Base-by-base conservation (phyloP, 2,888 invertebrate genomes). In the Pasiphila rectangulata region DNA sequence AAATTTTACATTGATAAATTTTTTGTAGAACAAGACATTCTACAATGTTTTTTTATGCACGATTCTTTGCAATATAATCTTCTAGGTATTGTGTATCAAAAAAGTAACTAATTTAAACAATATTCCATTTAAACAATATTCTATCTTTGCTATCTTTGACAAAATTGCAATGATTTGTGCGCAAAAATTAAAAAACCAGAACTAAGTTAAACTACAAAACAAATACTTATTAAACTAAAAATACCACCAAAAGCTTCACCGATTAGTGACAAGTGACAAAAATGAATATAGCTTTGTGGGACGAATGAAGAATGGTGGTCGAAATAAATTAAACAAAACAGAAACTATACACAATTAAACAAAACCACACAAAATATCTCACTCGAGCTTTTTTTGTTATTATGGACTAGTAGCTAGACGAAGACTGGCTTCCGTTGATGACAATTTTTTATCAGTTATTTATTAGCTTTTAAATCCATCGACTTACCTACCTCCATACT, bases 171-270 rank as follows among this genome's bases (percentile, higher is more conserved):
- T 45, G 44, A 43, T 53, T 54, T 46, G 48, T 53, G 51, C 39
- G 23, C 21, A 23, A 15, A 38, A 24, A 35, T 24, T 29, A 9
- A 42, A 45, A 20, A 45, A n/a, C n/a, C 38, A 49, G 42, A 49
- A 49, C 15, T 30, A 45, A 42, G 40, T n/a, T 2, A 17, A 6
- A 27, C 5, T 13, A 10, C 19, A 40, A 46, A 42, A 27, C 7
- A 44, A 39, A 46, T n/a, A n/a, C n/a, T n/a, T n/a, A n/a, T 29
- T 23, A 34, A 34, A 47, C 32, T 27, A 50, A 45, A n/a, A n/a
- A 54, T 41, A 48, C 51, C 57, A 52, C 49, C 54, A 42, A 50
- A 56, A 52, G 51, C 57, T 42, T 25, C 41, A 52, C 20, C 24
- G 21, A 27, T 54, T 45, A 51, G 46, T 49, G 46, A 51, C 35